Conservation (phyloP, 2,797 vertebrate genomes). For the Lepus oiostolus region DNA sequence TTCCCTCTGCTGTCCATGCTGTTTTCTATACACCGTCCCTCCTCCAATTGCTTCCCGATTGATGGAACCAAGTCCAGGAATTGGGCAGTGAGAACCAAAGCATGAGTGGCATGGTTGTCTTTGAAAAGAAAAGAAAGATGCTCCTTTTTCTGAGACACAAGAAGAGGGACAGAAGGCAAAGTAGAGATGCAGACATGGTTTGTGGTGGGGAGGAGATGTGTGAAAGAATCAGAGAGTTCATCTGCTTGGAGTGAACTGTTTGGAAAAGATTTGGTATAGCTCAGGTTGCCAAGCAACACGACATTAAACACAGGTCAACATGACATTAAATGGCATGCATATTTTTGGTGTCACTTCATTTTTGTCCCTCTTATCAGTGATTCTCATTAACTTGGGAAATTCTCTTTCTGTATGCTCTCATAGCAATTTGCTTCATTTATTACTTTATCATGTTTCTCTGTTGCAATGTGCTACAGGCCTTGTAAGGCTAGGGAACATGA, state of each 20-base stretch:
- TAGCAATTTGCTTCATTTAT: constrained; percentile 35
- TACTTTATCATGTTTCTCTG: constrained; percentile 15
- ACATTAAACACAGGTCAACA: neutral
- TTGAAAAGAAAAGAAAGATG: constrained; percentile 45
- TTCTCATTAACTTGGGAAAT: constrained; percentile 62
- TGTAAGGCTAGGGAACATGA: neutral
- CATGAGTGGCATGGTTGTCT: neutral
- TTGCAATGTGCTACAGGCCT: neutral
- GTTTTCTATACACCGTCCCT: neutral
- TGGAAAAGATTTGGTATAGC: neutral
- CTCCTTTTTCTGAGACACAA: neutral
- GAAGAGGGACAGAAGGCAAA: neutral
- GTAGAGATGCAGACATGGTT: neutral
- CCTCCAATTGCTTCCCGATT: neutral
- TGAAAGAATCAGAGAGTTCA: neutral
- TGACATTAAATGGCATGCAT: constrained; percentile 39
- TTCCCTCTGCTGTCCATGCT: neutral
- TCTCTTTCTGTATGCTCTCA: constrained; percentile 38
- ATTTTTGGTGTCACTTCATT: constrained; percentile 62
- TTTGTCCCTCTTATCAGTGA: constrained; percentile 19
- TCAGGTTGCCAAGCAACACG: constrained; percentile 49
- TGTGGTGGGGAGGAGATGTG: constrained; percentile 26
- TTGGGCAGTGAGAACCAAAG: constrained; percentile 1
- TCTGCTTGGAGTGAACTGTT: constrained; percentile 3
- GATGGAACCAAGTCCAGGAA: neutral